Percentiles rank a stretch among this genome's conserved stretches.
Conservation (phyloP, 2,113 vertebrate species). For the Pelmatolapia mariae region DNA sequence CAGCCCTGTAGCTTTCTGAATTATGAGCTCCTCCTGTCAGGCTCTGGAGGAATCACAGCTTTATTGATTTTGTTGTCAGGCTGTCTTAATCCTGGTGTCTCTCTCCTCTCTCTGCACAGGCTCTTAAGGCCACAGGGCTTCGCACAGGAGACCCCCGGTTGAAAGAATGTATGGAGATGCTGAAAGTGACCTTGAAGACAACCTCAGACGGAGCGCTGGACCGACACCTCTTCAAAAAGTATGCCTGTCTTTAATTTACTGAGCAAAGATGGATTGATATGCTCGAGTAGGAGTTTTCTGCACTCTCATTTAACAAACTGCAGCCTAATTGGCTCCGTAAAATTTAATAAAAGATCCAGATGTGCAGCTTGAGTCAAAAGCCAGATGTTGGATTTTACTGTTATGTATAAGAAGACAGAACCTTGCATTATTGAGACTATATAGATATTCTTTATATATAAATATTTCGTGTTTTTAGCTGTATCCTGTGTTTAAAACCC, state of each 20-base stretch:
- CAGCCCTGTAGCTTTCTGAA: not conserved
- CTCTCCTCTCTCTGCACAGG: slow-evolving; percentile 63
- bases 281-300: not conserved
- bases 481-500: not conserved
- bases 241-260: slow-evolving; percentile 15
- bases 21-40: not conserved
- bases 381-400: not conserved
- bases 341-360: not conserved
- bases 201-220: slow-evolving; percentile 95
- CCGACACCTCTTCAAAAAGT: slow-evolving; percentile 99
- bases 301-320: not conserved
- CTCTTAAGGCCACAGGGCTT: slow-evolving; percentile 94
- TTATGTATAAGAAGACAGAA: not conserved
- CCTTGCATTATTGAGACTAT: not conserved
- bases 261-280: not conserved
- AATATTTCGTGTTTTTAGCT: not conserved
- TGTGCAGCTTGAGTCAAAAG: not conserved
- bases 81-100: not conserved
- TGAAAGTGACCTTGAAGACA: slow-evolving; percentile 90
- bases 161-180: slow-evolving; percentile 99
- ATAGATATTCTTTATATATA: not conserved
- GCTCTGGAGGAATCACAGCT: not conserved
- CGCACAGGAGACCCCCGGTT: slow-evolving; percentile 94
- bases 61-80: slow-evolving; percentile 16
- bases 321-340: not conserved